Evolutionary conservation across 2,888 invertebrate genomes (phyloP).

Genomic region (Gisinianus flammeolus): DNA sequence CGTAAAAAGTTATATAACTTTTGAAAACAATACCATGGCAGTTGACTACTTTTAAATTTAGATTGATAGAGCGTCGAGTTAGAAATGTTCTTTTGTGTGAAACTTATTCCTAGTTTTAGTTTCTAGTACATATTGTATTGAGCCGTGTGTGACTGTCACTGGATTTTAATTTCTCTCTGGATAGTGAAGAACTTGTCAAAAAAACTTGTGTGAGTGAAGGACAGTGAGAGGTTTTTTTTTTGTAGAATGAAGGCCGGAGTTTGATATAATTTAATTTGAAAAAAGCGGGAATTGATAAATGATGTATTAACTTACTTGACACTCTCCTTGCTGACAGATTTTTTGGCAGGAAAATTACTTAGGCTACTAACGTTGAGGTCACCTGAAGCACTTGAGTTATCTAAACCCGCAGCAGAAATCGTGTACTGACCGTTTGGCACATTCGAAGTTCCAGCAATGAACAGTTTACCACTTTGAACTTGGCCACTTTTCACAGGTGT

Average conservation of each 20-base stretch:
- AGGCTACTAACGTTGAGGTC: neutral
- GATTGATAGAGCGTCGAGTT: too few species aligned
- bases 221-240: neutral
- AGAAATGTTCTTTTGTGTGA: too few species aligned
- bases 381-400: slow-evolving; percentile 19
- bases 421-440: slow-evolving; percentile 55
- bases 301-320: slow-evolving; percentile 50
- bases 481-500: slow-evolving; percentile 4
- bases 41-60: too few species aligned
- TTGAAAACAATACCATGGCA: too few species aligned
- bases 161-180: too few species aligned
- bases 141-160: too few species aligned
- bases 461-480: slow-evolving; percentile 43
- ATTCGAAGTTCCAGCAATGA: slow-evolving; percentile 45
- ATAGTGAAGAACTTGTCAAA: too few species aligned
- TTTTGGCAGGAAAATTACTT: slow-evolving; percentile 46
- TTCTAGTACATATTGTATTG: too few species aligned
- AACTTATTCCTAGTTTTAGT: too few species aligned
- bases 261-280: slow-evolving; percentile 19
- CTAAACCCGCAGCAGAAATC: slow-evolving; percentile 12
- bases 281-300: too few species aligned
- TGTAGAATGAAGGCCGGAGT: neutral
- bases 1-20: too few species aligned
- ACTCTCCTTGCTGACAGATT: slow-evolving; percentile 53
- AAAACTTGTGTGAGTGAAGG: too few species aligned